Evolutionary conservation across 2,888 invertebrate species (phyloP).

Genomic region (Lepidochitona cinerea): DNA sequence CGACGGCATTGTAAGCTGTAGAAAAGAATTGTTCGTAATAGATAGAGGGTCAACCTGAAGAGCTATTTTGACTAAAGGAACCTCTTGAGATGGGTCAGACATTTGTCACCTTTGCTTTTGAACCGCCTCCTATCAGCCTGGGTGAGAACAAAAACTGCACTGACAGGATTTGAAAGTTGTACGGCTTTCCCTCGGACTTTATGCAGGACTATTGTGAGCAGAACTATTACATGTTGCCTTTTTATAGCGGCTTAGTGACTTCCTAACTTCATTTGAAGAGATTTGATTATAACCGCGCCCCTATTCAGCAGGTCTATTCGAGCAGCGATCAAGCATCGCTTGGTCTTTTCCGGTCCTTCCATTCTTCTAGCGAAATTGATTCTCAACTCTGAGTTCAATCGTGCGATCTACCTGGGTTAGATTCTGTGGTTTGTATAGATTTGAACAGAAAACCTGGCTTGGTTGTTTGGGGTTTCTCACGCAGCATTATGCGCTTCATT

Average conservation of each 20-base stretch:
- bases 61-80: neutral
- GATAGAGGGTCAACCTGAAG: neutral
- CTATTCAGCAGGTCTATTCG: neutral
- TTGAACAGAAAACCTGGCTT: no score
- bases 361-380: neutral
- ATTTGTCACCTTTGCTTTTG: neutral
- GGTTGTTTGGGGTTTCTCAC: no score
- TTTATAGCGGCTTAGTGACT: slow-evolving; percentile 4
- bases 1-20: neutral
- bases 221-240: neutral
- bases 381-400: no score
- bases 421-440: no score
- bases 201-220: neutral
- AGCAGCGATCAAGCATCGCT: neutral
- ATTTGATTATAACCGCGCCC: neutral
- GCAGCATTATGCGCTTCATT: neutral
- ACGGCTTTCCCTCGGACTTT: neutral
- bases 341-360: neutral
- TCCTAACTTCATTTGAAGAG: slow-evolving; percentile 5
- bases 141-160: neutral
- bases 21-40: neutral
- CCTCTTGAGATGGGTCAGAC: neutral
- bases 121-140: neutral
- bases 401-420: no score
- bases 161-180: neutral